phyloP scores from a whole-genome alignment of 1,140 invertebrate species.

The Aphelenchoides fujianensis region DNA sequence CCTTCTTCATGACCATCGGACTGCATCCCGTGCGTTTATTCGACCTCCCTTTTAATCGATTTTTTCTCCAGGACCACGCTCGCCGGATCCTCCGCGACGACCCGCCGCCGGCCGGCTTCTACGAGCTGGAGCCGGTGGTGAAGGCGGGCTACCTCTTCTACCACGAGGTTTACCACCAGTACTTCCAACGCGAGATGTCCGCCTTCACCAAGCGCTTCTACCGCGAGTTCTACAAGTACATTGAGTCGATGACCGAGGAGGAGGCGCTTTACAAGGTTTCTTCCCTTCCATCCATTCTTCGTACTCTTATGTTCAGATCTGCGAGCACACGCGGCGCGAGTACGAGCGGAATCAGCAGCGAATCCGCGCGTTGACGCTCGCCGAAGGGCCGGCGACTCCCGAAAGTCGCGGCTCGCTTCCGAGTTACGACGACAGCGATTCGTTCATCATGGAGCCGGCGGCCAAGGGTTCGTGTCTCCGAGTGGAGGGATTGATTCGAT shows the following conservation, averaged over 20 bases:
- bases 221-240: conserved; percentile 44
- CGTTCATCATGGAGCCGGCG: conserved; percentile 39
- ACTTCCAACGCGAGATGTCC: conserved; percentile 24
- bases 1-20: neutral
- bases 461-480: conserved; percentile 29
- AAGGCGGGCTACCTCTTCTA: conserved; percentile 46
- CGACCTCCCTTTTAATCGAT: neutral
- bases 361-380: neutral
- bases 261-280: conserved; percentile 41
- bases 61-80: conserved; percentile 11
- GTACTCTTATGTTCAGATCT: conserved; percentile 39
- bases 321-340: conserved; percentile 38
- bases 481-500: too few relatives aligned
- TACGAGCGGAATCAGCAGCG: conserved; percentile 27
- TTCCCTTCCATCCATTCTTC: too few relatives aligned
- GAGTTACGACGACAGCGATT: conserved; percentile 37
- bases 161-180: conserved; percentile 39
- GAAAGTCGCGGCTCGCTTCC: conserved; percentile 30
- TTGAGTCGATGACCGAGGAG: conserved; percentile 31
- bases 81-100: conserved; percentile 56
- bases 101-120: conserved; percentile 82
- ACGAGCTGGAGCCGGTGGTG: conserved; percentile 33
- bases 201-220: conserved; percentile 45
- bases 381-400: conserved; percentile 41
- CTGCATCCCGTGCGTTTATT: conserved; percentile 9